Percentiles rank a stretch among this genome's conserved stretches.
Evolutionary conservation across 2,797 vertebrate genomes (phyloP).

Genomic region (Enteromius mattozi): DNA sequence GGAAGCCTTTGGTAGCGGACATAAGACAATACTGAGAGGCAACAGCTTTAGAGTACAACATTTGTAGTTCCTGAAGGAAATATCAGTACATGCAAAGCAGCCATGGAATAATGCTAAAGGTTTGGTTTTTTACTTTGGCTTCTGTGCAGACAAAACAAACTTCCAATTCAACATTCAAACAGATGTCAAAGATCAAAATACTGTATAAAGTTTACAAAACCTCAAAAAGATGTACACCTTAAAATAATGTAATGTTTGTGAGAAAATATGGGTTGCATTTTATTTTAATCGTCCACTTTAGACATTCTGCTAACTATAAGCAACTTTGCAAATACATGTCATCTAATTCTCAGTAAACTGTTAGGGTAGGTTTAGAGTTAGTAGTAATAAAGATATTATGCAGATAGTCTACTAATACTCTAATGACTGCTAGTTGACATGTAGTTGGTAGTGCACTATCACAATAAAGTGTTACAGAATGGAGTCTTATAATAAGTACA

Average conservation of each 20-base stretch:
- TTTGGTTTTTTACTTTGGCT: background rate
- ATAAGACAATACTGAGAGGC: constrained; percentile 23
- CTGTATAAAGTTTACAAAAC: background rate
- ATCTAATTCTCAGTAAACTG: background rate
- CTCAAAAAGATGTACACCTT: background rate
- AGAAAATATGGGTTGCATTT: background rate
- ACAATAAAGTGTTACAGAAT: too few relatives aligned
- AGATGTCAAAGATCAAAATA: background rate
- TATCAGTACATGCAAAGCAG: background rate
- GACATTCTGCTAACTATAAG: background rate
- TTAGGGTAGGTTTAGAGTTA: background rate
- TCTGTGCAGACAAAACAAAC: background rate
- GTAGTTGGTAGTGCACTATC: too few relatives aligned
- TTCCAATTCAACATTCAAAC: background rate
- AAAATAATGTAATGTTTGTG: background rate
- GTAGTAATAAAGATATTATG: background rate
- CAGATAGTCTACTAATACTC: background rate
- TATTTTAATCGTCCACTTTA: background rate
- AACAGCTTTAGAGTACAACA: background rate
- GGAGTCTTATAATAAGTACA: background rate
- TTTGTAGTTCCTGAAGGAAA: background rate
- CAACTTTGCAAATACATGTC: background rate
- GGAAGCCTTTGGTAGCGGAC: constrained; percentile 50
- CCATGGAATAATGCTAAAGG: background rate
- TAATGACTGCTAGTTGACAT: too few relatives aligned